phyloP scores from a whole-genome alignment of 1,140 invertebrate species.

The Chironomus striatipennis region DNA sequence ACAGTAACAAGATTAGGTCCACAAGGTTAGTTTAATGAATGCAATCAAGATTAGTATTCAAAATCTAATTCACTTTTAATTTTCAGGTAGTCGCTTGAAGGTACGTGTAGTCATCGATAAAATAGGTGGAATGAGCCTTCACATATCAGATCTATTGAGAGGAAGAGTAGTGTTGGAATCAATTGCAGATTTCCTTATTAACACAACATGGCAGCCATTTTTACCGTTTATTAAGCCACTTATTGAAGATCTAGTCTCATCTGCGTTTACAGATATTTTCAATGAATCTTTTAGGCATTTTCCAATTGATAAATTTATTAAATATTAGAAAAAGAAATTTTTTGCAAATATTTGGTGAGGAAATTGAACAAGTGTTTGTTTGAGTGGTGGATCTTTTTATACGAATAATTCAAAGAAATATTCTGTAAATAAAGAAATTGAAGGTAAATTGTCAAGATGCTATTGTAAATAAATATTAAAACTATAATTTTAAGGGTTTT shows the following conservation, averaged over 20 bases:
- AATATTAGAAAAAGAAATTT: conserved; percentile 30
- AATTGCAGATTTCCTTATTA: conserved; percentile 44
- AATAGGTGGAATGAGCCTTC: conserved; percentile 64
- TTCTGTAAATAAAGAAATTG: not conserved
- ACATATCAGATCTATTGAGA: conserved; percentile 60
- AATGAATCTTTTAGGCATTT: conserved; percentile 60
- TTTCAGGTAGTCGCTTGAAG: conserved; percentile 44
- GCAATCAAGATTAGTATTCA: too few relatives aligned
- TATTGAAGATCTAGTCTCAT: conserved; percentile 71
- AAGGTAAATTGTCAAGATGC: too few relatives aligned
- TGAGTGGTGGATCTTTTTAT: too few relatives aligned
- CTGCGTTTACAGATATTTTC: conserved; percentile 71
- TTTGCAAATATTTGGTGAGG: not conserved
- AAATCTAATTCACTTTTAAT: conserved; percentile 24
- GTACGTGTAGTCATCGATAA: conserved; percentile 61
- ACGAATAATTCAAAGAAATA: too few relatives aligned
- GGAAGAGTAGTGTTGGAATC: conserved; percentile 48
- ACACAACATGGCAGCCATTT: conserved; percentile 66
- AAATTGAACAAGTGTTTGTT: too few relatives aligned
- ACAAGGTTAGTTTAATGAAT: conserved; percentile 30
- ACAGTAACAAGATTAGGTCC: conserved; percentile 49
- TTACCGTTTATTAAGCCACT: conserved; percentile 60
- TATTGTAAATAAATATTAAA: not conserved
- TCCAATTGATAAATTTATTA: conserved; percentile 53
- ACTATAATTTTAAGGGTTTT: not conserved